phyloP scores from a whole-genome alignment of 2,797 vertebrate genomes.

The Gallinago stenura region DNA sequence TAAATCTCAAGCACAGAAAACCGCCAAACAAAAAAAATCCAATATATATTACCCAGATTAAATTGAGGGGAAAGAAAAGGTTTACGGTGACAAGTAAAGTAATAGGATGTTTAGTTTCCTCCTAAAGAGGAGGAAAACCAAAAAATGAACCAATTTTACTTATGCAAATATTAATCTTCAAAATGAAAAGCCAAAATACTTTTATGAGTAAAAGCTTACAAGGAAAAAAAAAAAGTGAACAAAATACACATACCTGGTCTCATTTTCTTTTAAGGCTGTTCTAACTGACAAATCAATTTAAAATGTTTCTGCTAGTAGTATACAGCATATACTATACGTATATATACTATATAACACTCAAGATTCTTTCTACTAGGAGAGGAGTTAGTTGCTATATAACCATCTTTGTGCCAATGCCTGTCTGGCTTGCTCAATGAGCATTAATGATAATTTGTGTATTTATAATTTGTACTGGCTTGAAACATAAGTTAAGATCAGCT shows the following conservation, averaged over 20 bases:
- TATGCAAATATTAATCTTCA: not conserved
- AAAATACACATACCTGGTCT: not conserved
- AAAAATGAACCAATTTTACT: not conserved
- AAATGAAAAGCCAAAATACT: not conserved
- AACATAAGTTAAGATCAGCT: not conserved
- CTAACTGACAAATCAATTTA: not conserved
- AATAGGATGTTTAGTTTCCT: not conserved
- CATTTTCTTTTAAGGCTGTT: not conserved
- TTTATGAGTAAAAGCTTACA: not conserved
- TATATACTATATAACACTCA: not conserved
- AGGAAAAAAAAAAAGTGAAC: not conserved
- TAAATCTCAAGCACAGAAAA: not conserved
- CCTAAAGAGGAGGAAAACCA: not conserved
- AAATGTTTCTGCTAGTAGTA: not conserved
- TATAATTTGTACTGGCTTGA: not conserved
- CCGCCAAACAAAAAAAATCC: not conserved
- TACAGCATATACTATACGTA: no score
- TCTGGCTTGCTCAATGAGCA: not conserved
- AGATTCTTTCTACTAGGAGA: not conserved
- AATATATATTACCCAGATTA: not conserved
- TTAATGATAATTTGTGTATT: not conserved
- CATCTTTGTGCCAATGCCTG: not conserved
- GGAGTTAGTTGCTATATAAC: not conserved
- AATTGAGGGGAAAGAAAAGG: accelerated
- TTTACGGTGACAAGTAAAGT: not conserved